Conservation (phyloP, 2,888 invertebrate species). For the Calameuta pallipes region DNA sequence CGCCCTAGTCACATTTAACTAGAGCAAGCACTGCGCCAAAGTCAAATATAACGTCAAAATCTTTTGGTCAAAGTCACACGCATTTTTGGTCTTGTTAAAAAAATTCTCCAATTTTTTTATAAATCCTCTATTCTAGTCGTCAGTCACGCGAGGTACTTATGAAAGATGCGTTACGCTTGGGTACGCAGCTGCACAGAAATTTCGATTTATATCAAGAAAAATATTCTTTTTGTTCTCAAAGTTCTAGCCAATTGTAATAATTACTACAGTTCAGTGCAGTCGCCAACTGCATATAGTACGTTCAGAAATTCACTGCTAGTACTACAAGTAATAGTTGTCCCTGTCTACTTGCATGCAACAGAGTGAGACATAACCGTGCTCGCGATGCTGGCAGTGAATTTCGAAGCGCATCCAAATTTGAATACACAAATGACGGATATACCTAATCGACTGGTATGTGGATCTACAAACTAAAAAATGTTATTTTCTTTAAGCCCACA, state of each 20-base stretch:
- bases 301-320: too few species aligned
- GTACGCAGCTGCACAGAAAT: neutral
- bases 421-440: too few species aligned
- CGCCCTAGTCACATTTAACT: constrained; percentile 23
- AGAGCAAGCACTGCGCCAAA: neutral
- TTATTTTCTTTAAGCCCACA: neutral
- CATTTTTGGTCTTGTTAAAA: neutral
- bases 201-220: neutral
- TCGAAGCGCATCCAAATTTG: too few species aligned
- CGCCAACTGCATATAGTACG: too few species aligned
- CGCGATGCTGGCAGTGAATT: too few species aligned
- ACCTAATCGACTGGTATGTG: too few species aligned
- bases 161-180: neutral
- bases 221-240: neutral
- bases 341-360: too few species aligned
- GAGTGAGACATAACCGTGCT: too few species aligned
- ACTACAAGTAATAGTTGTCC: too few species aligned
- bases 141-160: neutral
- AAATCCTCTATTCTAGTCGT: neutral
- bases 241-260: neutral
- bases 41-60: neutral
- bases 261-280: neutral
- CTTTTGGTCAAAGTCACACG: neutral
- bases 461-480: too few species aligned
- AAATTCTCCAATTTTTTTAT: neutral